phyloP scores from a whole-genome alignment of 2,797 vertebrate species.

The Babyrousa celebensis region DNA sequence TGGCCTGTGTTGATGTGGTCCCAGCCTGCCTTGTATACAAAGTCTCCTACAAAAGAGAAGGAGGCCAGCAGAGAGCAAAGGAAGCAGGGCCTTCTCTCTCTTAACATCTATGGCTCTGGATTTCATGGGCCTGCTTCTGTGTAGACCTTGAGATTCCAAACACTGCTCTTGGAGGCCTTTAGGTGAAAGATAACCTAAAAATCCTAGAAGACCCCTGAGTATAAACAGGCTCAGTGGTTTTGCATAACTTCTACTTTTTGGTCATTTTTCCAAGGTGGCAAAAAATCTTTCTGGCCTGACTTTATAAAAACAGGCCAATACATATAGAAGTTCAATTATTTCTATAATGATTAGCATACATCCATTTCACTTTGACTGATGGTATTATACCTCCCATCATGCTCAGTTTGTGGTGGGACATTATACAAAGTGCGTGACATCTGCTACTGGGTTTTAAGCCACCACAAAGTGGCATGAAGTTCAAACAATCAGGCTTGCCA shows the following conservation, averaged over 20 bases:
- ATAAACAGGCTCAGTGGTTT: neutral
- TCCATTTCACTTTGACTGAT: conserved; percentile 51
- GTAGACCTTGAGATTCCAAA: neutral
- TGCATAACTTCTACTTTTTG: neutral
- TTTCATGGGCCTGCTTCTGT: neutral
- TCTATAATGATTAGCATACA: conserved; percentile 27
- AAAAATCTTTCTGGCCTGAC: conserved; percentile 22
- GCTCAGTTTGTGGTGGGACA: conserved; percentile 42
- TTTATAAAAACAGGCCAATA: conserved; percentile 37
- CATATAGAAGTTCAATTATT: neutral
- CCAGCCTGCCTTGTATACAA: neutral
- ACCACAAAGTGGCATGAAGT: conserved; percentile 22
- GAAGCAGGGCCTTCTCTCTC: neutral
- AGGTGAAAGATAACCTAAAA: conserved; percentile 41
- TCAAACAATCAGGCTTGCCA: neutral
- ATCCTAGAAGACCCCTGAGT: neutral
- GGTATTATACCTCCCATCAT: neutral
- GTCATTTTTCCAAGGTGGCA: neutral
- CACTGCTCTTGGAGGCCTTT: neutral
- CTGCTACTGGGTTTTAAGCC: conserved; percentile 12
- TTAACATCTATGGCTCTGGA: neutral
- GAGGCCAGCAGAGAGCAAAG: neutral
- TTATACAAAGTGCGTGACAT: neutral
- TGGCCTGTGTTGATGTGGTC: neutral
- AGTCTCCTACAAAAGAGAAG: neutral